A percentile compares a stretch with the other conserved stretches of the same genome.
These are phyloP conservation scores for Colletes latitarsis DNA, from an alignment of 1,140 invertebrate species.

Conservation along the genomic window DNA sequence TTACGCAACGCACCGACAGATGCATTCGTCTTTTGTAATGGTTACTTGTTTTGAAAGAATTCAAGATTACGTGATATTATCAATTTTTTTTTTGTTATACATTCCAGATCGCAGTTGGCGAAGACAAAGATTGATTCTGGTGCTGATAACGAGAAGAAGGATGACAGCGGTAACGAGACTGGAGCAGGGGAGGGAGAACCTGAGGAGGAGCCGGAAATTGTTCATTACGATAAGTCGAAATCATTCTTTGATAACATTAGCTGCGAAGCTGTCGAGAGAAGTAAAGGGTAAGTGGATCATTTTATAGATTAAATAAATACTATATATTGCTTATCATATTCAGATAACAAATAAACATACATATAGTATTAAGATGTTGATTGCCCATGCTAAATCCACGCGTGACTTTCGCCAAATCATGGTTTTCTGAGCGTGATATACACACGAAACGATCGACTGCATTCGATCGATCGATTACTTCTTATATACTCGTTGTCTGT, in stretches of 20 bases:
- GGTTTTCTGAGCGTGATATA: too few species aligned
- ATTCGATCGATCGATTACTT: too few species aligned
- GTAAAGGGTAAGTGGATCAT: conserved; percentile 85
- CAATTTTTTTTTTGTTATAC: background rate
- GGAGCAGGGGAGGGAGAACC: conserved; percentile 89
- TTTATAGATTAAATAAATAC: background rate
- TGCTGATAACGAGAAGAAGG: conserved; percentile 89
- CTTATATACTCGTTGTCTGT: too few species aligned
- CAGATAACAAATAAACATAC: too few species aligned
- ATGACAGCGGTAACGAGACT: conserved; percentile 92
- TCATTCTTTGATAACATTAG: conserved; percentile 99
- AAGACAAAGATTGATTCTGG: conserved; percentile 90
- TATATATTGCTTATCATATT: too few species aligned
- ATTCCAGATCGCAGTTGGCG: conserved; percentile 85
- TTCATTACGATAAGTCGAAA: conserved; percentile 96
- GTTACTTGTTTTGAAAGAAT: background rate
- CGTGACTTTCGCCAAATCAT: too few species aligned
- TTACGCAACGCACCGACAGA: conserved; percentile 71
- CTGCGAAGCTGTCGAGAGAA: conserved; percentile 97
- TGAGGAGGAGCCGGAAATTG: conserved; percentile 88
- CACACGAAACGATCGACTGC: too few species aligned
- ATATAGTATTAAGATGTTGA: too few species aligned
- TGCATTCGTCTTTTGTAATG: conserved; percentile 1
- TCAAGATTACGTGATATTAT: background rate
- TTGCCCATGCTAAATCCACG: too few species aligned